A percentile compares a stretch with the other conserved stretches of the same genome.
Evolutionary conservation across 2,797 vertebrate species (phyloP).

Genomic region (Poliocrania exsul): DNA sequence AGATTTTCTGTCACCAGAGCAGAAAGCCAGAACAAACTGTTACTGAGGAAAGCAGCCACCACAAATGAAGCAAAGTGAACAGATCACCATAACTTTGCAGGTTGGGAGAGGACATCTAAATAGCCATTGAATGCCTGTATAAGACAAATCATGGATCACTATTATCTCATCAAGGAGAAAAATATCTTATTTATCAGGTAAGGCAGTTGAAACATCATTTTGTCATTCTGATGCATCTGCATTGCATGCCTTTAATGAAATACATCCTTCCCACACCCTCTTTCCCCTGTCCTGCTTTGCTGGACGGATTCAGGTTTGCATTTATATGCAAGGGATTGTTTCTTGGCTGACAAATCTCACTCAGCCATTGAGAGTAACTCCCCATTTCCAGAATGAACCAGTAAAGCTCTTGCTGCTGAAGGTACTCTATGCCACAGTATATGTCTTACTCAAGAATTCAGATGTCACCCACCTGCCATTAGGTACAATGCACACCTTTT

Average conservation of each 20-base stretch:
- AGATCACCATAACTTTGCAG: background rate
- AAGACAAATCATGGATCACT: background rate
- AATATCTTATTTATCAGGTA: background rate
- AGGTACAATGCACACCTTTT: constrained; percentile 30
- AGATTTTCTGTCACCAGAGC: background rate
- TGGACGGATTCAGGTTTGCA: background rate
- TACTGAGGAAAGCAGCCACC: background rate
- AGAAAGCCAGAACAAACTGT: background rate
- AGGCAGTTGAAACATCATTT: background rate
- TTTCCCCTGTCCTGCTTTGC: background rate
- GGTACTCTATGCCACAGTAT: background rate
- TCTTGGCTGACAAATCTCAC: background rate
- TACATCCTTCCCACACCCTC: background rate
- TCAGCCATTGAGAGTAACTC: background rate
- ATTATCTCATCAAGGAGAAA: background rate
- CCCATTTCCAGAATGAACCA: background rate
- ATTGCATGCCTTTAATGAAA: background rate
- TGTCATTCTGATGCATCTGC: background rate
- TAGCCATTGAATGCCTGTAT: background rate
- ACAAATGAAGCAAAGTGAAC: background rate
- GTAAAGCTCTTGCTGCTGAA: background rate
- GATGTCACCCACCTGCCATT: background rate
- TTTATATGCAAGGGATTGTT: background rate
- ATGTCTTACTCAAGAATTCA: background rate
- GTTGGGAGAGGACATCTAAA: rapidly evolving